phyloP scores from a whole-genome alignment of 1,140 invertebrate genomes.

The Harlomillsia oculata region DNA sequence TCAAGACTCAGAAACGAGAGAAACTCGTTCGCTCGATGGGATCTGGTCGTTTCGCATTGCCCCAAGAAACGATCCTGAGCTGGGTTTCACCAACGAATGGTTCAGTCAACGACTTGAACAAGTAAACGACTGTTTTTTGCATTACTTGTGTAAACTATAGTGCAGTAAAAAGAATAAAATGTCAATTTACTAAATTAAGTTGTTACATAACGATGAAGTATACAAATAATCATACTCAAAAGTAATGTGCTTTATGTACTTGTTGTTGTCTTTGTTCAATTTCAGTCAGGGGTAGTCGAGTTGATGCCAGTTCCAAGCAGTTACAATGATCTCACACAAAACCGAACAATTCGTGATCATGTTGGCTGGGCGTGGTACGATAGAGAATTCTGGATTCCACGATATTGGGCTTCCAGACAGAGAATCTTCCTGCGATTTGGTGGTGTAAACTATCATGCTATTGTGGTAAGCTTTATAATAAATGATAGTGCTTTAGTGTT shows the following conservation, averaged over 20 bases:
- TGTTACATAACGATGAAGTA: no score
- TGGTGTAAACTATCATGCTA: conserved; percentile 74
- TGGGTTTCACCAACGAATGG: conserved; percentile 46
- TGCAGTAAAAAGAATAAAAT: no score
- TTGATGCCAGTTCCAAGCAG: conserved; percentile 92
- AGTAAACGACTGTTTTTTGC: no score
- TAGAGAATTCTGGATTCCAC: conserved; percentile 64
- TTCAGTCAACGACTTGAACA: conserved; percentile 36
- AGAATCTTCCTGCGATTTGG: conserved; percentile 75
- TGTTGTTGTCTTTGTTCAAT: no score
- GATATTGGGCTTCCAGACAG: conserved; percentile 53
- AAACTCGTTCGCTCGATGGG: conserved; percentile 44
- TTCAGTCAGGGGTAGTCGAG: conserved; percentile 41
- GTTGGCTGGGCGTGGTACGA: conserved; percentile 90
- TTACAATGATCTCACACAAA: conserved; percentile 89
- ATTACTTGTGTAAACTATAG: no score
- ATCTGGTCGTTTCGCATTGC: conserved; percentile 47
- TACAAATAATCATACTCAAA: no score
- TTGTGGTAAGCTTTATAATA: conserved; percentile 59
- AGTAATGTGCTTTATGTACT: no score
- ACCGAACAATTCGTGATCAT: conserved; percentile 70
- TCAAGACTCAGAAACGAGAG: conserved; percentile 42
- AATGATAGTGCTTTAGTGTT: neutral
- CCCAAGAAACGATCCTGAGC: conserved; percentile 39
- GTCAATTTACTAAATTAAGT: no score